phyloP scores from a whole-genome alignment of 2,888 invertebrate genomes.

The Mythimna impura region DNA sequence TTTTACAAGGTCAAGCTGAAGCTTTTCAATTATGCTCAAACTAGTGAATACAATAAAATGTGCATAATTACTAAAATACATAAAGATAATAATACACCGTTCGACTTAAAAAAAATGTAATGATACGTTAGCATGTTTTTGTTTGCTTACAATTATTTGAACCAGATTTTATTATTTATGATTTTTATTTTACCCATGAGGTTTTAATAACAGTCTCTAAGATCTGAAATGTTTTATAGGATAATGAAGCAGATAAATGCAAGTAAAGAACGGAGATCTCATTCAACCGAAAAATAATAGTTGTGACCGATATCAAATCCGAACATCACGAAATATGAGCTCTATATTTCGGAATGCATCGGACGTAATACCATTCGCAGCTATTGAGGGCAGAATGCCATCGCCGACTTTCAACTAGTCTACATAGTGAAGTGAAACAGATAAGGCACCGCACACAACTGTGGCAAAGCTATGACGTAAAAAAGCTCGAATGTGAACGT shows the following conservation, averaged over 20 bases:
- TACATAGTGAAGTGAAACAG: conserved; percentile 72
- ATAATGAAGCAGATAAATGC: conserved; percentile 69
- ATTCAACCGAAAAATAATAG: conserved; percentile 66
- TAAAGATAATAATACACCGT: conserved; percentile 44
- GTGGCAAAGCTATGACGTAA: conserved; percentile 77
- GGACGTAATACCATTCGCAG: conserved; percentile 71
- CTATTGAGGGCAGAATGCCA: conserved; percentile 67
- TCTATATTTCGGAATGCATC: conserved; percentile 85
- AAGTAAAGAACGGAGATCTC: conserved; percentile 65
- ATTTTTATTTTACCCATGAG: conserved; percentile 38
- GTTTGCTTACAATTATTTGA: conserved; percentile 28
- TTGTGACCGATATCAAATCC: conserved; percentile 72
- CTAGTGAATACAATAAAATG: conserved; percentile 52
- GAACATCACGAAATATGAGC: conserved; percentile 87
- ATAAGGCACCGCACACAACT: conserved; percentile 73
- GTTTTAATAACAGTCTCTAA: conserved; percentile 43
- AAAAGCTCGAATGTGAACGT: conserved; percentile 89
- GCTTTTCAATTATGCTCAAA: conserved; percentile 52
- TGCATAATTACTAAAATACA: conserved; percentile 53
- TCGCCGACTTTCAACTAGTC: conserved; percentile 66
- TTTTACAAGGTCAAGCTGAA: conserved; percentile 64
- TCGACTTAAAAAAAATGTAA: conserved; percentile 52
- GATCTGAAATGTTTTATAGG: conserved; percentile 49
- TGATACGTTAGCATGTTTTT: conserved; percentile 66
- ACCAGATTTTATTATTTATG: conserved; percentile 44